These are phyloP conservation scores for Mastigias papua DNA, from an alignment of 30 jellyfish, hydroid and myxozoan genomes.

Conservation along the genomic window DNA sequence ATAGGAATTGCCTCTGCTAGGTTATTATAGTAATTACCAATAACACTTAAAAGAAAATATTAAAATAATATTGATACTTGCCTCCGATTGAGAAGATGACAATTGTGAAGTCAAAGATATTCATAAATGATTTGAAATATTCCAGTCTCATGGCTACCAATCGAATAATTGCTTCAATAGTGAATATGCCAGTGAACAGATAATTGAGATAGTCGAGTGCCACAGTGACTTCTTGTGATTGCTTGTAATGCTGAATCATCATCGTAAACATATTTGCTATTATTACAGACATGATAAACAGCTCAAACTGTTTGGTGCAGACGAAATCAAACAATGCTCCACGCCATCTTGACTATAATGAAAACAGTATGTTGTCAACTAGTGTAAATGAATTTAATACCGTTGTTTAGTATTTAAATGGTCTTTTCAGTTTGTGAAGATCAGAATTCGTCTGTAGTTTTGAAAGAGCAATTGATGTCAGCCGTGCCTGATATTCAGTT, in stretches of 20 bases:
- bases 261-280: constrained; percentile 94
- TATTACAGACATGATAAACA: constrained; percentile 97
- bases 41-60: not conserved
- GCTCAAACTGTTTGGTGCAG: constrained; percentile 91
- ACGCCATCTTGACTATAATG: constrained; percentile 93
- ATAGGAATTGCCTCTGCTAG: too few relatives aligned
- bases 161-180: constrained; percentile 87
- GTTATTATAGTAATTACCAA: too few relatives aligned
- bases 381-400: too few relatives aligned
- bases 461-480: too few relatives aligned
- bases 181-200: constrained; percentile 95
- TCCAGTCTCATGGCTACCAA: constrained; percentile 91
- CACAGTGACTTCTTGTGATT: constrained; percentile 79
- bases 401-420: too few relatives aligned
- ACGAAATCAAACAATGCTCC: constrained; percentile 94
- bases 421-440: too few relatives aligned
- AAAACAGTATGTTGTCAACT: not conserved
- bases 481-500: too few relatives aligned
- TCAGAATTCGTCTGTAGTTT: too few relatives aligned
- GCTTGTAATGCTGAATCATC: constrained; percentile 97
- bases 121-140: constrained; percentile 92
- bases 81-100: constrained; percentile 96
- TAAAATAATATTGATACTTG: not conserved
- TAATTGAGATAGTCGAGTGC: constrained; percentile 91
- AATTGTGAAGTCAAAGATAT: constrained; percentile 86